A percentile compares a stretch with the other conserved stretches of the same genome.
phyloP scores from a whole-genome alignment of 2,888 invertebrate species.

The Drosophila paranaensis region DNA sequence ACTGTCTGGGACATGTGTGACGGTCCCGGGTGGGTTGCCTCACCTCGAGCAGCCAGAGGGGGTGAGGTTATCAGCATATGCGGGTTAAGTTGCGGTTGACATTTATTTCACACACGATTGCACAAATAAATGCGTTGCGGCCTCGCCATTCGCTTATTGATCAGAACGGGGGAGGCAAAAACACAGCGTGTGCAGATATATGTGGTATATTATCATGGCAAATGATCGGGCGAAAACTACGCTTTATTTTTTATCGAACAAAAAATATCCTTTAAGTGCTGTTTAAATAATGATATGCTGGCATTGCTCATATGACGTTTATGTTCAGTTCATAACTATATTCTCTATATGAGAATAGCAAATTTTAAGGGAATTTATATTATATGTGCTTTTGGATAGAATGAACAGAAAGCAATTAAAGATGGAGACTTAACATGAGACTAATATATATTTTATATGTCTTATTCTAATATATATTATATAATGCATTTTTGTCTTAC shows the following conservation, averaged over 20 bases:
- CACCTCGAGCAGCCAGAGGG: conserved; percentile 32
- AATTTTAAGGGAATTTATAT: no score
- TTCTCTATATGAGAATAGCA: neutral
- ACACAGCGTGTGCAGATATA: conserved; percentile 9
- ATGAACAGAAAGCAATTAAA: no score
- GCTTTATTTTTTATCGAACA: neutral
- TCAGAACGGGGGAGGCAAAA: conserved; percentile 17
- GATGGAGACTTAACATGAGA: no score
- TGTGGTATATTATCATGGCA: neutral
- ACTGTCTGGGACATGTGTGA: conserved; percentile 46
- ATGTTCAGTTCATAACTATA: neutral
- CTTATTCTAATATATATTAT: no score
- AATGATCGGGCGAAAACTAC: conserved; percentile 1
- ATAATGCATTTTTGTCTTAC: no score
- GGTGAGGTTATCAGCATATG: conserved; percentile 74
- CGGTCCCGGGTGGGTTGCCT: conserved; percentile 46
- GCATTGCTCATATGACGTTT: neutral
- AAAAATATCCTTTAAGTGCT: neutral
- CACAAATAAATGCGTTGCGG: conserved; percentile 80
- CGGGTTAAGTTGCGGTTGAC: conserved; percentile 80
- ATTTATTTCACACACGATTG: conserved; percentile 79
- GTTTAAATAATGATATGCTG: neutral
- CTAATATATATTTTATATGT: no score
- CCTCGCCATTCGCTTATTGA: conserved; percentile 47
- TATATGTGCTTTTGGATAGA: no score